A percentile compares a stretch with the other conserved stretches of the same genome.
phyloP scores from a whole-genome alignment of 2,113 vertebrate genomes.

The Regulus satrapa region DNA sequence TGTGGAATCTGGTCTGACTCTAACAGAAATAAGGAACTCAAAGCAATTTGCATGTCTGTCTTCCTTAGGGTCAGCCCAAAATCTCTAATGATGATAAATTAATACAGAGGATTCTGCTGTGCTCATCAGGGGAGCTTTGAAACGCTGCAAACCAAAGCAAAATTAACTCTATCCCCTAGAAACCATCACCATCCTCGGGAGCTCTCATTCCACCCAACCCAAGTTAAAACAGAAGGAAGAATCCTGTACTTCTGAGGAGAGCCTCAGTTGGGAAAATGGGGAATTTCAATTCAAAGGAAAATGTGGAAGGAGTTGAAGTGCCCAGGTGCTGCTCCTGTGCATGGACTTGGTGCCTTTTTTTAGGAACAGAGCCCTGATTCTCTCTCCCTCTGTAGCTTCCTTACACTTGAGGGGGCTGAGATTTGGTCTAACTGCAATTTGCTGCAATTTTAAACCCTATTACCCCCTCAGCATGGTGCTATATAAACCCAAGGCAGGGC shows the following conservation, averaged over 20 bases:
- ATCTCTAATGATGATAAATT: not conserved
- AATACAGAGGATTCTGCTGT: not conserved
- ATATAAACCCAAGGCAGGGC: not conserved
- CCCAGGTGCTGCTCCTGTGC: not conserved
- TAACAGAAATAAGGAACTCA: not conserved
- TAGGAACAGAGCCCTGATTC: not conserved
- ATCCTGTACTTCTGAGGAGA: not conserved
- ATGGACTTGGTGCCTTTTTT: not conserved
- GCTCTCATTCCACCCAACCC: not conserved
- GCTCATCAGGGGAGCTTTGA: not conserved
- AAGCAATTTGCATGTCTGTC: not conserved
- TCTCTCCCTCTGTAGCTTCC: not conserved
- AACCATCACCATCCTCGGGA: not conserved
- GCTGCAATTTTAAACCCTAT: conserved; percentile 17
- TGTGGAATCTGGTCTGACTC: not conserved
- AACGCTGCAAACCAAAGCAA: not conserved
- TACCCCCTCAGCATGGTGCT: conserved; percentile 37
- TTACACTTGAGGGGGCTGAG: not conserved
- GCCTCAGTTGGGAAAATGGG: not conserved
- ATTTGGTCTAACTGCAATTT: not conserved
- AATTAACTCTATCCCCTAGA: not conserved
- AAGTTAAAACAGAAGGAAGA: not conserved
- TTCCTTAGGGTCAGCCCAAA: not conserved
- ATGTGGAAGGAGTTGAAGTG: not conserved
- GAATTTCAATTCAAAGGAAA: not conserved